Evolutionary conservation across 2,113 vertebrate genomes (phyloP).

Genomic region (Oriolus oriolus): DNA sequence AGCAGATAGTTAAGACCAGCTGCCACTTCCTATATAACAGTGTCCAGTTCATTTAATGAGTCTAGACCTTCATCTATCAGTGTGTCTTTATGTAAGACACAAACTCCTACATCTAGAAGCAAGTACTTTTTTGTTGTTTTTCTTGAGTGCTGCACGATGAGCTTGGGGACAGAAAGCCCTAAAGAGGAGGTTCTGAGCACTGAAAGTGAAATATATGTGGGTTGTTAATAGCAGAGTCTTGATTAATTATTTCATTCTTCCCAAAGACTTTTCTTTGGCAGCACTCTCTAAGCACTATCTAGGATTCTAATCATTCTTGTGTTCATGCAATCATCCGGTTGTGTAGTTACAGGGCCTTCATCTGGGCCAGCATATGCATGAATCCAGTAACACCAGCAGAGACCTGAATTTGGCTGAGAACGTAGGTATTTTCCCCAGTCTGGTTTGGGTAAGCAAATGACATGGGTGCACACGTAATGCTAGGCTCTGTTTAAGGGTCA

Average conservation of each 20-base stretch:
- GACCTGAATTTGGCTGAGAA: neutral
- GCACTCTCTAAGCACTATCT: neutral
- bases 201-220: neutral
- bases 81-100: neutral
- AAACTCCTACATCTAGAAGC: neutral
- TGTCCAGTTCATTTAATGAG: neutral
- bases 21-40: slow-evolving; percentile 1
- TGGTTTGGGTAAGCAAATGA: neutral
- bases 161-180: neutral
- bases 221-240: neutral
- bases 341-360: neutral
- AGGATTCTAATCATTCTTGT: neutral
- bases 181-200: neutral
- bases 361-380: neutral
- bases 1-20: slow-evolving; percentile 5
- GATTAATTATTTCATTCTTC: slow-evolving; percentile 20
- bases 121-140: neutral
- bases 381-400: neutral
- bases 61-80: slow-evolving; percentile 7
- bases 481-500: neutral
- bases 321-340: neutral
- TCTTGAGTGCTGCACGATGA: neutral
- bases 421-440: neutral
- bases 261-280: neutral
- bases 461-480: rapidly evolving